phyloP scores from a whole-genome alignment of 2,797 vertebrate genomes.

The Eospalax fontanierii region DNA sequence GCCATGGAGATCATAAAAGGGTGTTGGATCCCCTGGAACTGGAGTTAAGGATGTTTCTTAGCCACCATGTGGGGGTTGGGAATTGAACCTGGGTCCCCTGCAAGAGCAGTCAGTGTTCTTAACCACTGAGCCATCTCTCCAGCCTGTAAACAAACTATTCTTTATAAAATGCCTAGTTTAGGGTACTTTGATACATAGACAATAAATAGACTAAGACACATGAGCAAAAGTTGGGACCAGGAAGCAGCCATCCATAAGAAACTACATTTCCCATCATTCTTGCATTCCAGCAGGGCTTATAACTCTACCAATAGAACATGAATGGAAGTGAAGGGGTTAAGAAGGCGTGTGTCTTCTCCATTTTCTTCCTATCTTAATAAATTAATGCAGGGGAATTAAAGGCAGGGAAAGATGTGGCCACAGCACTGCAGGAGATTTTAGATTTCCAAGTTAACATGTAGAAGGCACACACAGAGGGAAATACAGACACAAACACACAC shows the following conservation, averaged over 20 bases:
- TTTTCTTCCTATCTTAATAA: neutral
- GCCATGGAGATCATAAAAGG: no score
- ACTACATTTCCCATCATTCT: neutral
- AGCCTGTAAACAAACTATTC: no score
- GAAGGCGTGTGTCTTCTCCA: neutral
- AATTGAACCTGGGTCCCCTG: no score
- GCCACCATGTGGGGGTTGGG: no score
- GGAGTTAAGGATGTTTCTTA: no score
- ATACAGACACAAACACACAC: neutral
- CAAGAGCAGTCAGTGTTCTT: no score
- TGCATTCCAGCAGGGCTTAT: neutral
- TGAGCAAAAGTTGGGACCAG: neutral
- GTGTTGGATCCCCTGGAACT: no score
- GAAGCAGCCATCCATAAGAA: neutral
- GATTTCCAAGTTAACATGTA: neutral
- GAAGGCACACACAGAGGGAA: neutral
- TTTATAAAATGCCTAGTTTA: neutral
- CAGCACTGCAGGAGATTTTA: neutral
- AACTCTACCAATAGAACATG: neutral
- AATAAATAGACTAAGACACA: neutral
- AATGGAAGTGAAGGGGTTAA: neutral
- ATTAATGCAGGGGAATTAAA: slow-evolving; percentile 10
- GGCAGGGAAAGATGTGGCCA: neutral
- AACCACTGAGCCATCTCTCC: no score
- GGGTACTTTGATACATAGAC: neutral